Conservation (phyloP, 2,113 vertebrate genomes). For the Phocoena phocoena region DNA sequence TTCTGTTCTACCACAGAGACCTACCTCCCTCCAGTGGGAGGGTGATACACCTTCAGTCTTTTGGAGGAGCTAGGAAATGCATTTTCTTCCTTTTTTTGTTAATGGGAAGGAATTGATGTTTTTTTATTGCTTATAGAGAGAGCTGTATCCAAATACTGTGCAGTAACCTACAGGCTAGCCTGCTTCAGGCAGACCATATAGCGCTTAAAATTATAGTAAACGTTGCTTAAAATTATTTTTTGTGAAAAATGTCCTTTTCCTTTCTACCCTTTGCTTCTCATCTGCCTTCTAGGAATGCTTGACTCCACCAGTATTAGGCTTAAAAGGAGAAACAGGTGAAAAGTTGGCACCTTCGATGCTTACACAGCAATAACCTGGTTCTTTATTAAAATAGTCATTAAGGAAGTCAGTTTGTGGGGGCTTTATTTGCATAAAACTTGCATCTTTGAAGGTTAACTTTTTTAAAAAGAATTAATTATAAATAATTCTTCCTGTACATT, state of each 20-base stretch:
- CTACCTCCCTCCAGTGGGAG: background rate
- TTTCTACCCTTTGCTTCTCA: slow-evolving; percentile 32
- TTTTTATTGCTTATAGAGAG: background rate
- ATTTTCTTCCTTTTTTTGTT: background rate
- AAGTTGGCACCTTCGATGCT: background rate
- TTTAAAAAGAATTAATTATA: background rate
- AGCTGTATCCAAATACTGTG: background rate
- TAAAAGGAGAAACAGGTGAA: background rate
- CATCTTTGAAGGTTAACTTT: background rate
- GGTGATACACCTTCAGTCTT: background rate
- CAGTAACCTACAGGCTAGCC: background rate
- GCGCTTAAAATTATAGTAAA: background rate
- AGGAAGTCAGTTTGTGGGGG: background rate
- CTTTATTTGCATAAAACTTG: slow-evolving; percentile 2
- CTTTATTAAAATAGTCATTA: background rate
- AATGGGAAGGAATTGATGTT: background rate
- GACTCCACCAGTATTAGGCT: background rate
- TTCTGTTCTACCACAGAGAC: background rate
- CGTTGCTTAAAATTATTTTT: background rate
- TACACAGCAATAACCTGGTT: background rate
- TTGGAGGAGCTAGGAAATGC: background rate
- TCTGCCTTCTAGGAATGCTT: background rate
- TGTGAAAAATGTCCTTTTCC: background rate
- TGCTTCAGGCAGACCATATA: background rate
- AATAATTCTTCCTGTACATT: background rate